phyloP scores from a whole-genome alignment of 2,113 vertebrate species.

The Saccopteryx leptura region DNA sequence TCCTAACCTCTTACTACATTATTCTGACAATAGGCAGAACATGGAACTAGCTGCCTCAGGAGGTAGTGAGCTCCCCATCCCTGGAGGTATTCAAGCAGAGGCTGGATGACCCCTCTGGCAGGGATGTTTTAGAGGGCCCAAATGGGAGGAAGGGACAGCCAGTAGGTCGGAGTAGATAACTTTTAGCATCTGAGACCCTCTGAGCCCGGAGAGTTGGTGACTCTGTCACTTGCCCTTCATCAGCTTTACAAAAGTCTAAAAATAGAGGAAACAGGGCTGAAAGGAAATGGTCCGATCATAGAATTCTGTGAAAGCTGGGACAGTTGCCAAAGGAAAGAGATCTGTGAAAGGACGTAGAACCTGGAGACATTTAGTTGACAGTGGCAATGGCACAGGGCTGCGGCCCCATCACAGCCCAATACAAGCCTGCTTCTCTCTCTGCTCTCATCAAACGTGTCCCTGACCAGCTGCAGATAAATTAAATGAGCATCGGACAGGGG shows the following conservation, averaged over 20 bases:
- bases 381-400: neutral
- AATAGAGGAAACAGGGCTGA: neutral
- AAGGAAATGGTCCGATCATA: neutral
- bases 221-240: neutral
- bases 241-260: constrained; percentile 24
- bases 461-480: neutral
- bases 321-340: constrained; percentile 47
- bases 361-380: neutral
- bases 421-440: neutral
- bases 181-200: neutral
- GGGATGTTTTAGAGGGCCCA: neutral
- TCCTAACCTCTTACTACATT: neutral
- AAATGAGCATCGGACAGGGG: neutral
- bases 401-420: neutral
- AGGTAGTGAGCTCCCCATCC: neutral
- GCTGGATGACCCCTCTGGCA: neutral
- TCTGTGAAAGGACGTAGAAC: neutral
- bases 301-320: constrained; percentile 58
- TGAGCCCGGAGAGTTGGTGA: neutral
- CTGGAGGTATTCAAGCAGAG: neutral
- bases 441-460: neutral
- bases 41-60: neutral
- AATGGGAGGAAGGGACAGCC: neutral
- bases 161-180: neutral
- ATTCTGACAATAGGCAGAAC: neutral